Percentiles rank a stretch among this genome's conserved stretches.
Conservation (phyloP, 2,113 vertebrate genomes). For the Gasterosteus aculeatus region DNA sequence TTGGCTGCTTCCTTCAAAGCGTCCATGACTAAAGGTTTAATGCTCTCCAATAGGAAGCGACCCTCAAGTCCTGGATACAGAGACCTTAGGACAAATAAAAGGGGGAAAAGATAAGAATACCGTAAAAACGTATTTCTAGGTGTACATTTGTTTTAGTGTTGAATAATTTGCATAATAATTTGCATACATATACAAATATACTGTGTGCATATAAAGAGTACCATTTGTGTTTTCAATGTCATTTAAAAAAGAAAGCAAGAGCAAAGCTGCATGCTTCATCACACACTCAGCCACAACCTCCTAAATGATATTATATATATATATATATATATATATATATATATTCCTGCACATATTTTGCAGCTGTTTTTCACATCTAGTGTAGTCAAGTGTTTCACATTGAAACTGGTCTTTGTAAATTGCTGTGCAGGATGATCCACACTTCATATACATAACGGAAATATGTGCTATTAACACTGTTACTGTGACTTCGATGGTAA, state of each 20-base stretch:
- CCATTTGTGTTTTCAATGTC: neutral
- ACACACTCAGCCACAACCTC: neutral
- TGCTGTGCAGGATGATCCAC: neutral
- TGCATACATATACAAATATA: neutral
- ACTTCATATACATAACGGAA: neutral
- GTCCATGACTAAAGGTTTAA: slow-evolving; percentile 87
- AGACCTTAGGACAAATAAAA: slow-evolving; percentile 76
- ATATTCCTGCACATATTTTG: neutral
- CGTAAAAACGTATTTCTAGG: neutral
- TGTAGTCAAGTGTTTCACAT: neutral
- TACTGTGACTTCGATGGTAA: neutral
- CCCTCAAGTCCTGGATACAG: slow-evolving; percentile 95
- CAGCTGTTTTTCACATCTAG: neutral
- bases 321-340: too few species aligned
- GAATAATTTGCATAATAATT: neutral
- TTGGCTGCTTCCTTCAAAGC: slow-evolving; percentile 91
- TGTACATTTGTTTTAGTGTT: neutral
- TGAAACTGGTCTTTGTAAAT: neutral
- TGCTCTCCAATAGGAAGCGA: slow-evolving; percentile 88
- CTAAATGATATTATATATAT: too few species aligned
- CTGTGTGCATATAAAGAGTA: neutral
- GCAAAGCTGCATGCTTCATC: neutral
- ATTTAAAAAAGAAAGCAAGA: neutral
- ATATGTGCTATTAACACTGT: neutral
- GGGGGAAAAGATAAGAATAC: neutral